Base-by-base conservation (phyloP, 1,140 invertebrate genomes). In the Schmidtea mediterranea region DNA sequence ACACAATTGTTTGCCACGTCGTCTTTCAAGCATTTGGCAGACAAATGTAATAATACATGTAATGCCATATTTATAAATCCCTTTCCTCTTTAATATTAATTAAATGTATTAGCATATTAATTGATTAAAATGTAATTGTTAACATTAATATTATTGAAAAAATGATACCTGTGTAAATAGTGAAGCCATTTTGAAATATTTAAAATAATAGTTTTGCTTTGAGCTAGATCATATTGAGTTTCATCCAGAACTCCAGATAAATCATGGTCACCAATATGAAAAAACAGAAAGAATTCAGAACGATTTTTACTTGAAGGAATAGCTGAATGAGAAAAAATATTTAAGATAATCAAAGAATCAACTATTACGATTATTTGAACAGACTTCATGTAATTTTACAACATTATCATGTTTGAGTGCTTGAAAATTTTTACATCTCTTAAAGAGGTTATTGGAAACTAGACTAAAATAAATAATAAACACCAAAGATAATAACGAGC, bases 191-290 rank as follows among this genome's bases (percentile, higher is more conserved):
- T 45, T 36, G 49, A 39, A 10, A 52, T 13, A 48, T 51, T 36
- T 39, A 52, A 23, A 46, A 55, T 52, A 1, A 87, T 82, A 69
- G 87, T 89, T 59, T 98, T 97, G 36, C 95, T 90, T 70, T 97
- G 87, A 6, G 82, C 83, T 55, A 95, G 71, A 77, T 54, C 59
- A 63, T 98, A 94, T 63, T 86, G 84, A 2, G 78, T 76, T 67
- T 95, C 95, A 8, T 82, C 90, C 2, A 98, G 62, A 24, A 98
- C 69, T 5, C 92, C 92, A 24, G 90, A 90, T 41, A 98, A 69
- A 69, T 98, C 92, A 61, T 97, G 90, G 62, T 97, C 90, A 68
- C 89, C 95, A 60, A 97, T 97, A 55, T 97, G 89, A 68, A 98
- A 97, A 1, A 97, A 80, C 51, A 98, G 68, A 61, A 87, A 97